Percentiles rank a stretch among this genome's conserved stretches.
These are phyloP conservation scores for Plecturocebus donacophilus DNA, from an alignment of 2,113 vertebrate species.

Conservation along the genomic window DNA sequence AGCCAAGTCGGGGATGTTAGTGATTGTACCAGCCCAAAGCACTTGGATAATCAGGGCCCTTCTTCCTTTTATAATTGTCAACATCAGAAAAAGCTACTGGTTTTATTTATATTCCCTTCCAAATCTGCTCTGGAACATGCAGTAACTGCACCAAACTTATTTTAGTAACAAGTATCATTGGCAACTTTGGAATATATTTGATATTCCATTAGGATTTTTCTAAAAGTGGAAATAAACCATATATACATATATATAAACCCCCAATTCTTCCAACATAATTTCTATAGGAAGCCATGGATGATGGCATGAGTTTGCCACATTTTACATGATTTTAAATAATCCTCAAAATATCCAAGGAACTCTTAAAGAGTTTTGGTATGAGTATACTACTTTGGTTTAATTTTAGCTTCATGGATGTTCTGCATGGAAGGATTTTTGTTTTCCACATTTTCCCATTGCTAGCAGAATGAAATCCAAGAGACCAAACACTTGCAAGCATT, in stretches of 20 bases:
- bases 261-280: conserved; percentile 65
- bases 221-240: conserved; percentile 46
- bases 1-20: conserved; percentile 82
- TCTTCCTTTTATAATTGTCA: conserved; percentile 76
- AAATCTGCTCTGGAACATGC: conserved; percentile 70
- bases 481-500: conserved; percentile 83
- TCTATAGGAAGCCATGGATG: conserved; percentile 72
- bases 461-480: conserved; percentile 81
- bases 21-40: conserved; percentile 83
- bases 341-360: conserved; percentile 61
- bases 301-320: conserved; percentile 59
- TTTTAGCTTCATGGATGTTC: conserved; percentile 63
- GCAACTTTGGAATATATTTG: conserved; percentile 26
- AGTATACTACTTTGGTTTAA: conserved; percentile 56
- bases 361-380: conserved; percentile 67
- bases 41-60: conserved; percentile 84
- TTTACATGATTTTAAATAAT: conserved; percentile 69
- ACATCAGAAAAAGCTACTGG: conserved; percentile 66
- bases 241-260: not conserved
- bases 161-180: conserved; percentile 12
- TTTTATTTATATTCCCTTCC: conserved; percentile 66
- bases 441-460: conserved; percentile 72
- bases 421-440: conserved; percentile 63
- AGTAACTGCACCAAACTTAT: conserved; percentile 69
- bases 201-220: conserved; percentile 67